Evolutionary conservation across 1,140 invertebrate species (phyloP).

Genomic region (Diprion similis): DNA sequence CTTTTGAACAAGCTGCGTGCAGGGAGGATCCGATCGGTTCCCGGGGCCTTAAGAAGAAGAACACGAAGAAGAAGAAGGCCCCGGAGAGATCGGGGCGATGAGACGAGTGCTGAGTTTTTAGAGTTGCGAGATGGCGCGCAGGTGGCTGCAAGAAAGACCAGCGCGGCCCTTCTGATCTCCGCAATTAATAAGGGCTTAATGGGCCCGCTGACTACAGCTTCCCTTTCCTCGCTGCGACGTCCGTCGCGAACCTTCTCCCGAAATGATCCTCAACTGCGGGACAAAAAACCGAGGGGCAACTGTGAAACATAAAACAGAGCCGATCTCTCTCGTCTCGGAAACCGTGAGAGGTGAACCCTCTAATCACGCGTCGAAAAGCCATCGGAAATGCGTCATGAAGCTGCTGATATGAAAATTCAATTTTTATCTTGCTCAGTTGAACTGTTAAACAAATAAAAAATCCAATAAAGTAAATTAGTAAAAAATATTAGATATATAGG

Average conservation of each 20-base stretch:
- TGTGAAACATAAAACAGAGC: background rate
- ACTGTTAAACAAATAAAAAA: too few species aligned
- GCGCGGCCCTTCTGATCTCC: constrained; percentile 57
- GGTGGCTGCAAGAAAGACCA: constrained; percentile 54
- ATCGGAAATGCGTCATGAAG: too few species aligned
- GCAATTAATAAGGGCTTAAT: constrained; percentile 62
- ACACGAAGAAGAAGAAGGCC: background rate
- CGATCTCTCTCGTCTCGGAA: background rate
- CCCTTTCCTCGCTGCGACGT: constrained; percentile 17
- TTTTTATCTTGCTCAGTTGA: too few species aligned
- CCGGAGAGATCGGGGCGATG: background rate
- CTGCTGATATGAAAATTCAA: too few species aligned
- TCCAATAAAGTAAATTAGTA: too few species aligned
- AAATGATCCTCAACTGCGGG: constrained; percentile 12
- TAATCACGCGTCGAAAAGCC: too few species aligned
- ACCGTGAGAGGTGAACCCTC: too few species aligned
- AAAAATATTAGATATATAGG: too few species aligned
- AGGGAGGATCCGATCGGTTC: too few species aligned
- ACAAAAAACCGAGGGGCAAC: background rate
- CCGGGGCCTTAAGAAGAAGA: background rate
- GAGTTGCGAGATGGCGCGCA: constrained; percentile 49
- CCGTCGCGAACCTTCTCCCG: constrained; percentile 22
- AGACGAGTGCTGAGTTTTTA: background rate
- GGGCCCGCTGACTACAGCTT: constrained; percentile 48
- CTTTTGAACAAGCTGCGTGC: background rate